Base-by-base conservation (phyloP, 53 echinoderm and acorn worm genomes). In the Zoroaster sp. region DNA sequence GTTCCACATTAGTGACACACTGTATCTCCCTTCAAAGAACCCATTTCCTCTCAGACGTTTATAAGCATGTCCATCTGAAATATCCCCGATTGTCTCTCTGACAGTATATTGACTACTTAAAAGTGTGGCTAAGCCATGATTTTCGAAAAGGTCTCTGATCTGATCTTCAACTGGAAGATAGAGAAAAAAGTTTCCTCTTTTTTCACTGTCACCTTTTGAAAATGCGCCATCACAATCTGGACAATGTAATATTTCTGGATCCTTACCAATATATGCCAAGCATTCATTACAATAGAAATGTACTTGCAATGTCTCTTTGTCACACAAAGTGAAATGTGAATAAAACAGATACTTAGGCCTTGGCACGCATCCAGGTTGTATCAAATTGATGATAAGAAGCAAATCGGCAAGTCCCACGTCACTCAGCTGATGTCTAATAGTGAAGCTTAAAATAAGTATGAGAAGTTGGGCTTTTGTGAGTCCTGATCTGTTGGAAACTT, bases 1-100 rank as follows among this genome's bases (percentile, higher is more conserved):
- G 69, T 89, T 89, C 79, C 89, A 89, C 63, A 40, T 77, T n/a
- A 89, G 66, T 18, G 89, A 86, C 14, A 73, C 17, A 70, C 72
- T 72, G 72, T 1, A 47, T 18, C 33, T 46, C 1, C 44, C 86
- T 49, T 86, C 72, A 3, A 86, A 69, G 14, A 32, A 13, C 49
- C 72, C 72, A 45, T 72, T 23, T 45, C 25, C 25, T 34, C 71
- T 87, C 17, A 53, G 66, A 10, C 41, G 59, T 63, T 75, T 23
- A 7, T 28, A 63, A 36, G 59, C 82, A 66, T 35, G 66, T 9
- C 59, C 66, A 38, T 81, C 66, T 81, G 59, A 63, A n/a, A 81
- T 81, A 8, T 81, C 41, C 31, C 52, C 34, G 35, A 40, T 65
- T 40, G 25, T 81, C 30, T 18, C 21, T 81, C 66, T 76, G 77